These are phyloP conservation scores for Neomicropteryx cornuta DNA, from an alignment of 1,140 invertebrate species.

Conservation along the genomic window DNA sequence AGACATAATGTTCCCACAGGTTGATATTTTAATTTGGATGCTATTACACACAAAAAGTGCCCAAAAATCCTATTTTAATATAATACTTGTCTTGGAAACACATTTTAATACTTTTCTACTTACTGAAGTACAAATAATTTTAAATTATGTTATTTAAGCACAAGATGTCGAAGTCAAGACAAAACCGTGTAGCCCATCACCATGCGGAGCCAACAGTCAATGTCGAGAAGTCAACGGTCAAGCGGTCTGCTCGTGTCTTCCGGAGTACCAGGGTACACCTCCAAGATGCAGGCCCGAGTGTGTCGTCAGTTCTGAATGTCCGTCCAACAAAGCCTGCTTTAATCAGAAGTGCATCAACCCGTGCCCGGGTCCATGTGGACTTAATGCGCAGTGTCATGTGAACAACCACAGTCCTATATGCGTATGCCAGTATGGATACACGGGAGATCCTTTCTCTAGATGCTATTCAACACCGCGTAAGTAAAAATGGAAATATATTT, in stretches of 20 bases:
- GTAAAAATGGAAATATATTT: no score
- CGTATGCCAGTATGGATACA: slow-evolving; percentile 41
- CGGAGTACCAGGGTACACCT: slow-evolving; percentile 44
- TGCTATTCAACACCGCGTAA: no score
- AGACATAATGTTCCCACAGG: no score
- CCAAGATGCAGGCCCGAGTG: slow-evolving; percentile 51
- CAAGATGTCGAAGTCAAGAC: slow-evolving; percentile 16
- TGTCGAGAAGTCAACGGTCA: slow-evolving; percentile 30
- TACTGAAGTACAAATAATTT: slow-evolving; percentile 3
- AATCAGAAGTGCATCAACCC: slow-evolving; percentile 53
- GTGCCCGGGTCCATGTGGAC: slow-evolving; percentile 43
- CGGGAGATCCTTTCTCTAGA: slow-evolving; percentile 45
- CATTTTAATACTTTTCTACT: not conserved
- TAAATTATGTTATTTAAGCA: not conserved
- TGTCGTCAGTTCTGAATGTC: slow-evolving; percentile 51
- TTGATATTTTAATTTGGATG: no score
- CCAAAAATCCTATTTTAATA: not conserved
- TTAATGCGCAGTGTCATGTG: slow-evolving; percentile 42
- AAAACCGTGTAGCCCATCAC: slow-evolving; percentile 38
- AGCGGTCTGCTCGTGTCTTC: slow-evolving; percentile 48
- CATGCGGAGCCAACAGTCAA: slow-evolving; percentile 31
- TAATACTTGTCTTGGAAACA: not conserved
- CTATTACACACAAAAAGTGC: no score
- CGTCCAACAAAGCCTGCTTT: slow-evolving; percentile 45
- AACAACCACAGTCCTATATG: slow-evolving; percentile 48